A percentile compares a stretch with the other conserved stretches of the same genome.
These are phyloP conservation scores for Hydrocynus forskahlii DNA, from an alignment of 2,797 vertebrate genomes.

Conservation along the genomic window DNA sequence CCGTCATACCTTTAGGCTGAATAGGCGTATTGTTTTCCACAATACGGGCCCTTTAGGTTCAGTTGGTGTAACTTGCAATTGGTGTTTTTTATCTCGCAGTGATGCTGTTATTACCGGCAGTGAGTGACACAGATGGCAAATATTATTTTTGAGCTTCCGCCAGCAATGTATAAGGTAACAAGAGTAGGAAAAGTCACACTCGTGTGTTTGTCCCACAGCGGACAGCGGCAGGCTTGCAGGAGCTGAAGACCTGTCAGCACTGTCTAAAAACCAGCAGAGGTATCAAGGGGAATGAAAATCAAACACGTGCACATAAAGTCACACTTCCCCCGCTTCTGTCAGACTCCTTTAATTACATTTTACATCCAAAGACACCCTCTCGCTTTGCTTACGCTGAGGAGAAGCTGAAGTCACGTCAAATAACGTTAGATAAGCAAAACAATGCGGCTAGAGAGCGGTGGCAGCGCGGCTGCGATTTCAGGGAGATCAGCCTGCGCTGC, in stretches of 20 bases:
- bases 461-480: neutral
- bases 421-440: constrained; percentile 31
- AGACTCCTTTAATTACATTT: constrained; percentile 52
- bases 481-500: constrained; percentile 26
- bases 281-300: constrained; percentile 56
- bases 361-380: constrained; percentile 40
- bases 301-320: constrained; percentile 51
- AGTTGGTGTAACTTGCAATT: neutral
- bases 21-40: no score
- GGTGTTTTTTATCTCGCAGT: neutral
- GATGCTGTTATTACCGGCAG: neutral
- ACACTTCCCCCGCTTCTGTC: constrained; percentile 33
- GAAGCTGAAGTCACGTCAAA: constrained; percentile 46
- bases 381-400: constrained; percentile 23
- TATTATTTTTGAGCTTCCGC: neutral
- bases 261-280: constrained; percentile 5
- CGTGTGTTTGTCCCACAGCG: neutral
- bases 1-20: no score
- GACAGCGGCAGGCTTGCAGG: neutral
- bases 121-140: constrained; percentile 6
- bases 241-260: neutral
- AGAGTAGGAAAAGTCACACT: neutral
- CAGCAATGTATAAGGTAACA: neutral
- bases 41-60: neutral
- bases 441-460: constrained; percentile 6